A percentile compares a stretch with the other conserved stretches of the same genome.
Evolutionary conservation across 2,888 invertebrate genomes (phyloP).

Genomic region (Margaritifera margaritifera): DNA sequence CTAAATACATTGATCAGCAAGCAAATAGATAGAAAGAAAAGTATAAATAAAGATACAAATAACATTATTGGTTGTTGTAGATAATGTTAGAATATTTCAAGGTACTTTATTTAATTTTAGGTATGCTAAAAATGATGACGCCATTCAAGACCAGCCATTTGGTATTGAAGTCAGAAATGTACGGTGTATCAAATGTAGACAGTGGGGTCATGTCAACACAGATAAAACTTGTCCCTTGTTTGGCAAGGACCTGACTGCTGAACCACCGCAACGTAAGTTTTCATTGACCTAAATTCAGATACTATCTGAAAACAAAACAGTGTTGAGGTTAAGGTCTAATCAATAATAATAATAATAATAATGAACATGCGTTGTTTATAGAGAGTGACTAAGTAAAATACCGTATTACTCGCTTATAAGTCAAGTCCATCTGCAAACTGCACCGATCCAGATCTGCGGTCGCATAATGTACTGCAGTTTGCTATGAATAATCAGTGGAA

Average conservation of each 20-base stretch:
- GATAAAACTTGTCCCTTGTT: slow-evolving; percentile 95
- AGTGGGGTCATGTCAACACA: slow-evolving; percentile 98
- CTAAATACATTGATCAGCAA: too few species aligned
- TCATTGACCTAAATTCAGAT: not conserved
- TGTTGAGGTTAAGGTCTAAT: too few species aligned
- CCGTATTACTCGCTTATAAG: too few species aligned
- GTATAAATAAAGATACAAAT: not conserved
- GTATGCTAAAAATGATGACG: slow-evolving; percentile 97
- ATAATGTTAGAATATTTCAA: not conserved
- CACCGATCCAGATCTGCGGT: too few species aligned
- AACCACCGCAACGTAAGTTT: slow-evolving; percentile 68
- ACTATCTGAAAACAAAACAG: not conserved
- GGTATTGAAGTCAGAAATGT: slow-evolving; percentile 88
- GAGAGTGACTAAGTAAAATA: too few species aligned
- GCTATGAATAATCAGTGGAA: too few species aligned
- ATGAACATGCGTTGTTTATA: too few species aligned
- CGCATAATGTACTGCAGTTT: too few species aligned
- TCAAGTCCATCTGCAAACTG: too few species aligned
- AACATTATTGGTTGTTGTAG: too few species aligned
- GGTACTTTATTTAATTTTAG: slow-evolving; percentile 73
- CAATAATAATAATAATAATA: too few species aligned
- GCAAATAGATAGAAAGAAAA: too few species aligned
- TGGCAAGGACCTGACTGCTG: slow-evolving; percentile 69
- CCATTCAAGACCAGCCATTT: slow-evolving; percentile 98
- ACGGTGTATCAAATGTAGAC: slow-evolving; percentile 98